Evolutionary conservation across 1,140 invertebrate genomes (phyloP), one percentile per base, ranked within the genome.

Genomic region (Aradophagus sp.): DNA sequence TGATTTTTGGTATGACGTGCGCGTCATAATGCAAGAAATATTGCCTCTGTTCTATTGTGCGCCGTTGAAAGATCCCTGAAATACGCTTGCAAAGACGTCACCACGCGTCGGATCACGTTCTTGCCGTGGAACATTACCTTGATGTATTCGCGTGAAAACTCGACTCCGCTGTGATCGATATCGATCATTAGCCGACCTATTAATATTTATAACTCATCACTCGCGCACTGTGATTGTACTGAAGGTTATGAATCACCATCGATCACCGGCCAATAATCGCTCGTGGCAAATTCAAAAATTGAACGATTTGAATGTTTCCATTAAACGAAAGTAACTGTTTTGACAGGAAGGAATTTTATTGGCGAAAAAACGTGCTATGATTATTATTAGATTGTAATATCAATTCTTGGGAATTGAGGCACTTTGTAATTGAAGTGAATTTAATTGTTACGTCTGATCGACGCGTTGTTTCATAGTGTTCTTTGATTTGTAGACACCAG

Each of bases 1-100:
- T 41, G 17, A 68, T 47, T 63, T 73, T 68, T 61, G 35, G 47
- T 61, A 56, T 27, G 47, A 61, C 65, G 32, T 7, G 13, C 32
- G 36, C 35, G 52, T 66, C 56, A 58, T 58, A 50, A 56, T 39
- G 29, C 23, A 55, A 63, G 45, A 67, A 73, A 73, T 62, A 71
- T 65, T 47, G 45, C 29, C 35, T 23, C 20, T 44, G 27, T 31
- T 69, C 32, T 35, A 45, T 50, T 56, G 35, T 27, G 20, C 17
- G 13, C 29, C 19, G 5, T 59, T 31, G 34, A 68, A 59, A 68
- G 53, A 34, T 53, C 12, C 16, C 44, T 20, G 27, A 34, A 35
- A 35, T 44, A 10, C 38, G 38, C 34, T 53, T 29, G 15, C 8
- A 44, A 27, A 10, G 20, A 29, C 15, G 34, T n/a, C 26, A 19